Evolutionary conservation across 2,113 vertebrate species (phyloP).

Genomic region (Platanista minor): DNA sequence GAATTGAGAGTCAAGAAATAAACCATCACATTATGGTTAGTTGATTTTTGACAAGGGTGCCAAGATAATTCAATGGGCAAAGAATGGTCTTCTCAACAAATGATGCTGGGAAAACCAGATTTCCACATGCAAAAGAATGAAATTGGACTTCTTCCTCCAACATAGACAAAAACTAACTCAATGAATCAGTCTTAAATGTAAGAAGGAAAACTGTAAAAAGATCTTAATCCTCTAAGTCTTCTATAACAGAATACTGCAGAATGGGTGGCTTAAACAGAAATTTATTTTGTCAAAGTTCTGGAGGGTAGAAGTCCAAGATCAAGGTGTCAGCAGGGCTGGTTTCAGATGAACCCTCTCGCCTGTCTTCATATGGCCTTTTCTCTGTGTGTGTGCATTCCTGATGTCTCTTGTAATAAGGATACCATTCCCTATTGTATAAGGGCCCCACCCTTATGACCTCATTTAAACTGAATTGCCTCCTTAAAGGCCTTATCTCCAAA

Average conservation of each 20-base stretch:
- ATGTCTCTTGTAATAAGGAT: background rate
- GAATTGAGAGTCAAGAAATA: background rate
- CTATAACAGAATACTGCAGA: background rate
- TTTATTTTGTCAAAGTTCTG: background rate
- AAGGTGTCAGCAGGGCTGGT: background rate
- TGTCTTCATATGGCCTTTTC: background rate
- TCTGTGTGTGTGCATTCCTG: background rate
- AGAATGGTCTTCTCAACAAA: background rate
- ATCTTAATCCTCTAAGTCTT: background rate
- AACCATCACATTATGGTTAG: background rate
- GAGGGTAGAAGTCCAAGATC: background rate
- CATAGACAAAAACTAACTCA: background rate
- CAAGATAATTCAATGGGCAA: background rate
- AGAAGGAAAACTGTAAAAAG: background rate
- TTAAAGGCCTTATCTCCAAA: background rate
- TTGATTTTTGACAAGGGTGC: background rate
- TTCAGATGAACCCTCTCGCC: background rate
- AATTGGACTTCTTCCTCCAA: background rate
- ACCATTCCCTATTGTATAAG: background rate
- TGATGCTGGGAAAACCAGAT: background rate
- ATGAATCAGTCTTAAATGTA: background rate
- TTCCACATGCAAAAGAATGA: background rate
- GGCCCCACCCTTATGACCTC: background rate
- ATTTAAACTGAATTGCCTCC: background rate
- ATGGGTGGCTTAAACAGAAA: background rate